Percentiles rank a stretch among this genome's conserved stretches.
These are phyloP conservation scores for Triops cancriformis DNA, from an alignment of 1,140 invertebrate genomes.

Conservation along the genomic window DNA sequence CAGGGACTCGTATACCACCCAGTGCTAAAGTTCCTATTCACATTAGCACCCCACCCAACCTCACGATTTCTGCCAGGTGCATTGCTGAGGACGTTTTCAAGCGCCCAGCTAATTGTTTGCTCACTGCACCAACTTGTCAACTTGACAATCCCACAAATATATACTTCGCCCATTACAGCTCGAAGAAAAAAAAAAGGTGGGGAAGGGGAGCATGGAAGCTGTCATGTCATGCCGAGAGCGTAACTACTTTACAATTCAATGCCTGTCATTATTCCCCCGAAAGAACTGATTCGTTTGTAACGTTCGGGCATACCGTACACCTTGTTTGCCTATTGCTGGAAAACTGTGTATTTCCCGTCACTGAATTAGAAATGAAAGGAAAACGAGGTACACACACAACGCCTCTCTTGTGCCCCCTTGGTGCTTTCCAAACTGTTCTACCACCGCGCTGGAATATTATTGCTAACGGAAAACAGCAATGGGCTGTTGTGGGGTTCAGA, in stretches of 20 bases:
- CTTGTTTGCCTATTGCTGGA: background rate
- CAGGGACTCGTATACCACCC: background rate
- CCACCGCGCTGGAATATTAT: background rate
- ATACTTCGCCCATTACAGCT: background rate
- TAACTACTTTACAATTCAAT: background rate
- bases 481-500: background rate
- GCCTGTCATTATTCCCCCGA: background rate
- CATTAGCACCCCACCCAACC: background rate
- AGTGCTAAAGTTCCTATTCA: background rate
- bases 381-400: too few relatives aligned
- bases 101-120: background rate
- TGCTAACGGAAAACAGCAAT: background rate
- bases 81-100: background rate
- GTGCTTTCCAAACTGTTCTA: background rate
- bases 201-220: background rate
- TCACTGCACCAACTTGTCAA: constrained; percentile 4
- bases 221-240: background rate
- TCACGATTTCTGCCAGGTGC: background rate
- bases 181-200: background rate
- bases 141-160: constrained; percentile 2
- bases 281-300: background rate
- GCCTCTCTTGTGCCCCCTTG: too few relatives aligned
- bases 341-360: background rate
- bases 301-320: background rate
- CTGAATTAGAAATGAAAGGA: too few relatives aligned